Percentiles rank a stretch among this genome's conserved stretches.
These are phyloP conservation scores for Schrankia costaestrigalis DNA, from an alignment of 2,888 invertebrate genomes.

Conservation along the genomic window DNA sequence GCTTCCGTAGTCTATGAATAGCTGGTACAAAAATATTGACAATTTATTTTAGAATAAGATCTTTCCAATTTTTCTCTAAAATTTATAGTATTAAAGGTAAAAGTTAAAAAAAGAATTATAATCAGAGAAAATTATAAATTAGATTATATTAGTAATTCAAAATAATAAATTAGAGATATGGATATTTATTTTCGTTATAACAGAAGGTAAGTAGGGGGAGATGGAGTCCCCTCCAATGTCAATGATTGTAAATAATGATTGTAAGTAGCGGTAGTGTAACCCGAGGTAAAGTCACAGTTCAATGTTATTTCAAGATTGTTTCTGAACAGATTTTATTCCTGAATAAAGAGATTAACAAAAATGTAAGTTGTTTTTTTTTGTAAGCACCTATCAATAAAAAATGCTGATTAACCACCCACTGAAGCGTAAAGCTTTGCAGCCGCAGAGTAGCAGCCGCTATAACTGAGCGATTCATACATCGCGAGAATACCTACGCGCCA, in stretches of 20 bases:
- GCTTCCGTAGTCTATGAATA: conserved; percentile 30
- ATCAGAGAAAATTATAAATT: conserved; percentile 51
- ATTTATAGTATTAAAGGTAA: conserved; percentile 30
- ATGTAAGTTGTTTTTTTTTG: conserved; percentile 26
- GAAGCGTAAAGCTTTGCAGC: too few relatives aligned
- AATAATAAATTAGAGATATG: conserved; percentile 46
- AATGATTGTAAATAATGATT: too few relatives aligned
- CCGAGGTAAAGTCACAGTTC: conserved; percentile 34
- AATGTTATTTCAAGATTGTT: conserved; percentile 50
- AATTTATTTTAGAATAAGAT: conserved; percentile 36
- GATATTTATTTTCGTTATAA: conserved; percentile 66
- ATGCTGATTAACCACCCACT: too few relatives aligned
- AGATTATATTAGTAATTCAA: conserved; percentile 44
- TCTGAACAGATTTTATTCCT: conserved; percentile 67
- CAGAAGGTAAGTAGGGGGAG: conserved; percentile 5
- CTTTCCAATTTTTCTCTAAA: conserved; percentile 40
- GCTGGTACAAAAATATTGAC: conserved; percentile 31
- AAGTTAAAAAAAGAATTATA: conserved; percentile 34
- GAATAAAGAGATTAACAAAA: conserved; percentile 60
- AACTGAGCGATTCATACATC: too few relatives aligned
- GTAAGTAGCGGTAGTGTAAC: conserved; percentile 42
- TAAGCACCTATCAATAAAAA: too few relatives aligned
- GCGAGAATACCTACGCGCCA: too few relatives aligned
- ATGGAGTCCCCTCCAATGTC: too few relatives aligned
- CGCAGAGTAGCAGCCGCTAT: too few relatives aligned